phyloP scores from a whole-genome alignment of 2,888 invertebrate species.

The Peribatodes rhomboidaria region DNA sequence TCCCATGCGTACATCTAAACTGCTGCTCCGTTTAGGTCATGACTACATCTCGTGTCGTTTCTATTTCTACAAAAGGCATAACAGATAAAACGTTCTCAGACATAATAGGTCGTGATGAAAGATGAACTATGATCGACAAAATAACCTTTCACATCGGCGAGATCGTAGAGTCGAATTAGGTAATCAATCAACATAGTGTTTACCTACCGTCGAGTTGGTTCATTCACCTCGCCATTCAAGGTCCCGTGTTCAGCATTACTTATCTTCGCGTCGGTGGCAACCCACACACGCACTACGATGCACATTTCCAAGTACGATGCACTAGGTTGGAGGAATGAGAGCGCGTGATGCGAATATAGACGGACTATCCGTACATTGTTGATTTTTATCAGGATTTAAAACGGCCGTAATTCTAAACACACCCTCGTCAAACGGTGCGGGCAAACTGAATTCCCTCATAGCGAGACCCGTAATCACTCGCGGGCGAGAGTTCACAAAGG shows the following conservation, averaged over 20 bases:
- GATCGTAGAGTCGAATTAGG: constrained; percentile 61
- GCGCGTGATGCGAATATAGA: constrained; percentile 80
- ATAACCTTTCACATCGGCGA: constrained; percentile 58
- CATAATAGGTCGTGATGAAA: constrained; percentile 56
- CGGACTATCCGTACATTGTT: constrained; percentile 65
- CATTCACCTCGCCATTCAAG: constrained; percentile 79
- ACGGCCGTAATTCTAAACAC: constrained; percentile 66
- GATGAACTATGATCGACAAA: constrained; percentile 57
- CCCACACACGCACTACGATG: constrained; percentile 74
- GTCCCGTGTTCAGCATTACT: constrained; percentile 65
- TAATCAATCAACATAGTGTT: constrained; percentile 73
- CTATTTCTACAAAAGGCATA: constrained; percentile 62
- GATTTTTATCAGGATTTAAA: constrained; percentile 73
- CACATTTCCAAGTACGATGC: constrained; percentile 81
- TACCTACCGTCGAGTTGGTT: constrained; percentile 64
- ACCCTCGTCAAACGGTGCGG: constrained; percentile 66
- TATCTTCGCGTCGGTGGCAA: constrained; percentile 70
- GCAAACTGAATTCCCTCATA: constrained; percentile 75
- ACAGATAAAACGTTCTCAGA: constrained; percentile 53
- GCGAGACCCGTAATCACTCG: constrained; percentile 64
- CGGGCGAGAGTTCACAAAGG: constrained; percentile 60
- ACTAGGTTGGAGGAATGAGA: constrained; percentile 79
- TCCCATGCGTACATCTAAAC: constrained; percentile 72
- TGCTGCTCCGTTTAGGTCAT: constrained; percentile 62
- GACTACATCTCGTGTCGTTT: constrained; percentile 61